Evolutionary conservation across 1,140 invertebrate species (phyloP).

Genomic region (Drosophila novamexicana): DNA sequence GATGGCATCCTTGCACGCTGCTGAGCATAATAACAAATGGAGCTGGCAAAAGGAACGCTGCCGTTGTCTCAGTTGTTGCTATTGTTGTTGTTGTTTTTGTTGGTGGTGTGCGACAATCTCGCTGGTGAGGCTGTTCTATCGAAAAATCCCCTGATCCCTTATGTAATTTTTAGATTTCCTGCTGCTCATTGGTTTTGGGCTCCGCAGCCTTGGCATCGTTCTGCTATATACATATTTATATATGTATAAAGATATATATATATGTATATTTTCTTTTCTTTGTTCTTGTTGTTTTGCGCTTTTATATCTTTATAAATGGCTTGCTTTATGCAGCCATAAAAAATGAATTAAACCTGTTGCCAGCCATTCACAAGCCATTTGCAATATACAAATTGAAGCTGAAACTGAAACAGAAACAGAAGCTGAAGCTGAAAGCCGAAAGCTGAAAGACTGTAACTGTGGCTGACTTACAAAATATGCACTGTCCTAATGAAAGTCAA

Average conservation of each 20-base stretch:
- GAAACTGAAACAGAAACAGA: conserved; percentile 4
- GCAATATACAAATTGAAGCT: conserved; percentile 43
- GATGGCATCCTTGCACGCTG: conserved; percentile 40
- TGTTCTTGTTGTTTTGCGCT: conserved; percentile 9
- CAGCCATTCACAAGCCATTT: conserved; percentile 38
- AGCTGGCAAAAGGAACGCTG: conserved; percentile 54
- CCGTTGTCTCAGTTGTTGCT: conserved; percentile 34
- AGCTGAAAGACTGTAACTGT: conserved; percentile 26
- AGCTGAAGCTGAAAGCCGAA: conserved; percentile 11
- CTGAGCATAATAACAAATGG: conserved; percentile 73
- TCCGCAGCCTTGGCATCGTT: not conserved
- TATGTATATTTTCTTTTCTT: not conserved
- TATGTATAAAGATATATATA: not conserved
- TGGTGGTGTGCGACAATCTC: conserved; percentile 49
- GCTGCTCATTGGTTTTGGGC: conserved; percentile 57
- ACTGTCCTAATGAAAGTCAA: conserved; percentile 69
- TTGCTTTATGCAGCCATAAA: conserved; percentile 49
- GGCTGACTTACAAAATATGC: conserved; percentile 51
- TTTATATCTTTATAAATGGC: conserved; percentile 51
- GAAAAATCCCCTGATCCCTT: conserved; percentile 80
- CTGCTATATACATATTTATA: conserved; percentile 1
- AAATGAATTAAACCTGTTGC: conserved; percentile 79
- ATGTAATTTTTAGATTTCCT: conserved; percentile 84
- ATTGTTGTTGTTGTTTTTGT: conserved; percentile 45
- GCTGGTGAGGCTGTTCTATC: conserved; percentile 53